Evolutionary conservation across 2,888 invertebrate genomes (phyloP).

Genomic region (Scaptomyza caliginosa): DNA sequence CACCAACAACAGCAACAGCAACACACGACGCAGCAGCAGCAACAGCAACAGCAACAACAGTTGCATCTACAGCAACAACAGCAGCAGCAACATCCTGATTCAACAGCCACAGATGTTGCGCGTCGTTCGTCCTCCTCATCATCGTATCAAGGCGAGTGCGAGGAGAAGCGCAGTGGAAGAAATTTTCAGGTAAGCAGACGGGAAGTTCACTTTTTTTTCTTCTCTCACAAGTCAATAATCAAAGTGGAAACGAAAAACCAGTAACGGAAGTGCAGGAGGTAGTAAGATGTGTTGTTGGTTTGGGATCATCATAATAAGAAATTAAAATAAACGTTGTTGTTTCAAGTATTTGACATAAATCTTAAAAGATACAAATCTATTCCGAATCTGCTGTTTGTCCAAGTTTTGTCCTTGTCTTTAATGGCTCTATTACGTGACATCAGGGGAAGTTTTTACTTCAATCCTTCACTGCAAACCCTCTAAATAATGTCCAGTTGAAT

Average conservation of each 20-base stretch:
- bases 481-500: neutral
- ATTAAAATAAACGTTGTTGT: neutral
- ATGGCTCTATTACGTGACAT: conserved; percentile 66
- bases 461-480: conserved; percentile 3
- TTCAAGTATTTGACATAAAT: conserved; percentile 21
- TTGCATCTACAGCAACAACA: conserved; percentile 58
- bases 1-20: conserved; percentile 72
- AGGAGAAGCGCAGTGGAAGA: conserved; percentile 81
- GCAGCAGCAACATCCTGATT: conserved; percentile 83
- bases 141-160: conserved; percentile 76
- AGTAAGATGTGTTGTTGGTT: neutral
- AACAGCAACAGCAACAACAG: conserved; percentile 27
- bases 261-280: conserved; percentile 47
- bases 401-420: conserved; percentile 38
- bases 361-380: neutral
- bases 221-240: conserved; percentile 22
- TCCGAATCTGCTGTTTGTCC: conserved; percentile 41
- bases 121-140: conserved; percentile 77
- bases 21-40: conserved; percentile 55
- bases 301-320: neutral
- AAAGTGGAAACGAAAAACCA: conserved; percentile 38
- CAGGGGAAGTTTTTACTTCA: neutral
- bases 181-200: conserved; percentile 83
- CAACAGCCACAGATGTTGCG: conserved; percentile 82
- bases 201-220: conserved; percentile 44